Evolutionary conservation across 2,113 vertebrate genomes (phyloP), one percentile per base, ranked within the genome.

Genomic region (Marmota monax): DNA sequence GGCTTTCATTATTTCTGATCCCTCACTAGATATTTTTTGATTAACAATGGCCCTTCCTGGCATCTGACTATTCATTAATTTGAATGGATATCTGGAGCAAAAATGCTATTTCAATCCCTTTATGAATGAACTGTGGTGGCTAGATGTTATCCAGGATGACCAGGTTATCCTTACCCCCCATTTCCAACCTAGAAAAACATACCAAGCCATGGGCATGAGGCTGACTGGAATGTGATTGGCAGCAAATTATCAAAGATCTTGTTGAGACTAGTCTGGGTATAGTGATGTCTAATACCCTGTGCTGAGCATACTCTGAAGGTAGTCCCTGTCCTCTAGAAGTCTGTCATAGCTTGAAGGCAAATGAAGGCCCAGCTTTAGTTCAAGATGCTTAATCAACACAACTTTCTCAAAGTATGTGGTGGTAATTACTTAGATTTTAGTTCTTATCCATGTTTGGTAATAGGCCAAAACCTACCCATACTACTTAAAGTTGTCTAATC

Each of bases 111-210:
- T 73, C 39, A 7, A 4, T 69, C 32, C 25, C 18, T 42, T 16
- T 45, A 61, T 11, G 56, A 56, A 92, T 37, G 27, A 77, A 11
- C 45, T 51, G 10, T 73, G 20, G n/a, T 72, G 34, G 34, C 12
- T 14, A 29, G 74, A 63, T 27, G 11, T 39, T 48, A 45, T 37
- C 13, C 2, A 39, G 16, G 10, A 34, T 82, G 20, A 92, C 23
- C 0, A 42, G 34, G n/a, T 76, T 37, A 7, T 27, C n/a, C 13
- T 17, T 42, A 17, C 2, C 2, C 18, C 61, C 3, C 16, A 37
- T 25, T 74, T 39, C n/a, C 23, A 69, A 48, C 29, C 22, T 20
- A 53, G 34, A 69, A 37, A 37, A 39, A 42, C 72, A 42, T 17
- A 23, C 48, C 73, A 4, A 37, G n/a, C 77, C 1, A 22, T 18